A percentile compares a stretch with the other conserved stretches of the same genome.
These are phyloP conservation scores for Dysdera silvatica DNA, from an alignment of 1,140 invertebrate species.

Conservation along the genomic window DNA sequence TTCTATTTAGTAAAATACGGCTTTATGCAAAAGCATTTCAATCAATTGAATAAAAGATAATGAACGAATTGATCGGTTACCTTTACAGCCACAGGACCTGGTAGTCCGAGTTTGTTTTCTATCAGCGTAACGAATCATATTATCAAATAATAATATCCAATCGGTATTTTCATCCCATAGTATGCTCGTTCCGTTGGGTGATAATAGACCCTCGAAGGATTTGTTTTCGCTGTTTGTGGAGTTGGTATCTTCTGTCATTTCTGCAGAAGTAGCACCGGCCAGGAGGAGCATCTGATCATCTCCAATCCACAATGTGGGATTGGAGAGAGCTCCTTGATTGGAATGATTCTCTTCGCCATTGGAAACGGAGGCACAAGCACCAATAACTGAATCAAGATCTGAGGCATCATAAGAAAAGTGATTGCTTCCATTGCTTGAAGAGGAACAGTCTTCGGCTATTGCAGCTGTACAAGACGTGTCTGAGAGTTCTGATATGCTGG, in stretches of 20 bases:
- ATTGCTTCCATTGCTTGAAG: too few species aligned
- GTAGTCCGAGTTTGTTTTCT: slow-evolving; percentile 18
- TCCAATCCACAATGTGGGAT: slow-evolving; percentile 23
- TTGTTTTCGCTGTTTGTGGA: slow-evolving; percentile 10
- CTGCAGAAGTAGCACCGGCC: slow-evolving; percentile 1
- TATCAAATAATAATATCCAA: slow-evolving; percentile 53
- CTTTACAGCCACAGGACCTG: slow-evolving; percentile 31
- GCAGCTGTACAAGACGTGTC: too few species aligned
- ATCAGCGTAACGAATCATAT: slow-evolving; percentile 43
- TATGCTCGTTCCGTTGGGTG: slow-evolving; percentile 22
- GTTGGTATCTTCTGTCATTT: neutral
- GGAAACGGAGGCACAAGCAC: neutral
- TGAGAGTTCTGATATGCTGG: too few species aligned
- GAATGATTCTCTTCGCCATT: slow-evolving; percentile 1
- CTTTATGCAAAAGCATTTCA: too few species aligned
- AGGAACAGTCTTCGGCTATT: too few species aligned
- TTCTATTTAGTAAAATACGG: too few species aligned
- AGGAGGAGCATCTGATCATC: slow-evolving; percentile 25
- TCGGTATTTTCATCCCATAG: slow-evolving; percentile 49
- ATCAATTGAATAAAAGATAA: too few species aligned
- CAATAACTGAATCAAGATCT: neutral
- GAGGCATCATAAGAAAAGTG: neutral
- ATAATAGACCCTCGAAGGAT: slow-evolving; percentile 26
- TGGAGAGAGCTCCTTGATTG: neutral
- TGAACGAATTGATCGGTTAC: slow-evolving; percentile 9